Percentiles rank a stretch among this genome's conserved stretches.
phyloP scores from a whole-genome alignment of 2,888 invertebrate genomes.

The Cataglyphis altisquamis region DNA sequence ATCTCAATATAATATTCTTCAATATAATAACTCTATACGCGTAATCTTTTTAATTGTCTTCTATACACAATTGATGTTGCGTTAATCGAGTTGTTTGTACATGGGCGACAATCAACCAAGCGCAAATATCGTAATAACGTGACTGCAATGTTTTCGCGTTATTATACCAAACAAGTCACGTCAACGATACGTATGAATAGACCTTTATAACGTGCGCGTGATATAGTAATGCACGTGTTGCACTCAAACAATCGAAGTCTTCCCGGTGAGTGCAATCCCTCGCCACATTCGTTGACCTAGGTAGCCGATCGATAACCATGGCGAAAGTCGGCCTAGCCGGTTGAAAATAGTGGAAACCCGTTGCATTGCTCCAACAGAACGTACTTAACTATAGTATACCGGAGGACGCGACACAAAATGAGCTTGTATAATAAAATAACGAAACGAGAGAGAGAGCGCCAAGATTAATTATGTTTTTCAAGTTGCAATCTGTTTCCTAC shows the following conservation, averaged over 20 bases:
- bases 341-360: constrained; percentile 27
- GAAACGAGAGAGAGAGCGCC: background rate
- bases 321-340: constrained; percentile 22
- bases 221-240: constrained; percentile 42
- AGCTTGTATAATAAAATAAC: constrained; percentile 14
- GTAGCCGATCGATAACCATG: constrained; percentile 47
- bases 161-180: background rate
- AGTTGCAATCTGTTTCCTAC: constrained; percentile 8
- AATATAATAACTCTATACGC: background rate
- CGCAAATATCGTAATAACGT: constrained; percentile 33
- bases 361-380: background rate
- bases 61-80: background rate
- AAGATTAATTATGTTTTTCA: constrained; percentile 43
- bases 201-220: constrained; percentile 25
- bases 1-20: background rate
- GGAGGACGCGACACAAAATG: background rate
- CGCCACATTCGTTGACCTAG: constrained; percentile 46
- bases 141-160: background rate
- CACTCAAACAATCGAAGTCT: constrained; percentile 20
- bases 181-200: constrained; percentile 33
- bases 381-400: background rate
- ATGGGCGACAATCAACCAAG: constrained; percentile 5
- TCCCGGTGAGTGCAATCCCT: constrained; percentile 36
- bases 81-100: background rate
- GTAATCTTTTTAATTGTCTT: background rate